Evolutionary conservation across 2,113 vertebrate species (phyloP).

Genomic region (Rynchops niger): DNA sequence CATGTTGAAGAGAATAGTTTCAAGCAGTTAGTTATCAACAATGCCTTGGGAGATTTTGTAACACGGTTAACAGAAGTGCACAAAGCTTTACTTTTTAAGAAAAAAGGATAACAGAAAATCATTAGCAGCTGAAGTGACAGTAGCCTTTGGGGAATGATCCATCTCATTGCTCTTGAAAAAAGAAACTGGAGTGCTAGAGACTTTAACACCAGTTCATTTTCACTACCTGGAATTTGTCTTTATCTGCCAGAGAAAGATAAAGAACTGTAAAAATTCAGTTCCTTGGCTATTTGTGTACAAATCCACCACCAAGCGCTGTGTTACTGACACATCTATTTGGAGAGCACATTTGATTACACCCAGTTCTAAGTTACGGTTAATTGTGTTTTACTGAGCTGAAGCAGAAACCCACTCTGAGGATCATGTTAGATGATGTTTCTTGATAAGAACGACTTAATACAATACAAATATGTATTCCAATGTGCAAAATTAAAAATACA

Average conservation of each 20-base stretch:
- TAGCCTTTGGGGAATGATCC: slow-evolving; percentile 44
- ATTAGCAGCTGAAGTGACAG: slow-evolving; percentile 68
- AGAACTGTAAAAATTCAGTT: slow-evolving; percentile 49
- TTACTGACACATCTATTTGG: slow-evolving; percentile 40
- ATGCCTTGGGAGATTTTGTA: slow-evolving; percentile 32
- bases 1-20: neutral
- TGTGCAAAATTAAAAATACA: neutral
- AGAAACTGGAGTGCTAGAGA: slow-evolving; percentile 28
- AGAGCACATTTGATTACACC: slow-evolving; percentile 28
- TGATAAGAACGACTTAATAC: neutral
- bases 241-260: slow-evolving; percentile 50
- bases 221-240: slow-evolving; percentile 55
- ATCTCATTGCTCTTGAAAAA: slow-evolving; percentile 41
- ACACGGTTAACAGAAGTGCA: slow-evolving; percentile 37
- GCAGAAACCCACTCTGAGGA: slow-evolving; percentile 5
- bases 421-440: neutral
- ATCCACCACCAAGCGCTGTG: slow-evolving; percentile 3
- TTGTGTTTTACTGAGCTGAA: slow-evolving; percentile 26
- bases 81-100: slow-evolving; percentile 48
- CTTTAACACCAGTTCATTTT: slow-evolving; percentile 52
- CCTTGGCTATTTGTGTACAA: slow-evolving; percentile 3
- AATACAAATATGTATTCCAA: neutral
- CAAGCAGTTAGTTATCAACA: slow-evolving; percentile 11
- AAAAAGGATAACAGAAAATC: slow-evolving; percentile 58
- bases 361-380: slow-evolving; percentile 14